Evolutionary conservation across 2,888 invertebrate species (phyloP).

Genomic region (Tetheella fluctuosa): DNA sequence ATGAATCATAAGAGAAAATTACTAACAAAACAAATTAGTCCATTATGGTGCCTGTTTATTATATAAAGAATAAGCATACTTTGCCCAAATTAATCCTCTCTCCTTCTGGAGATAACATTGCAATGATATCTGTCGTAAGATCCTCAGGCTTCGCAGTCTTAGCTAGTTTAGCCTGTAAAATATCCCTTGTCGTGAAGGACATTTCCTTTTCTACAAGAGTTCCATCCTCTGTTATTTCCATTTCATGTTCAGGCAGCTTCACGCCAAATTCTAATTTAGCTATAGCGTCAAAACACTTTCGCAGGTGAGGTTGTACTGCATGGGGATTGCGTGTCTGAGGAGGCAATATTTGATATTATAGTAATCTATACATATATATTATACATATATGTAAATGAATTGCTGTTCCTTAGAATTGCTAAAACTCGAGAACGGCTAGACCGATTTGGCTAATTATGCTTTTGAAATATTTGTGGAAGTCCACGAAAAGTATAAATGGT

Average conservation of each 20-base stretch:
- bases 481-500: too few relatives aligned
- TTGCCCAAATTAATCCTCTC: constrained; percentile 91
- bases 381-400: too few relatives aligned
- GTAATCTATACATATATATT: too few relatives aligned
- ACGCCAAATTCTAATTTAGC: constrained; percentile 90
- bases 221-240: constrained; percentile 82
- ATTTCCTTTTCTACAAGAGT: constrained; percentile 71
- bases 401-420: too few relatives aligned
- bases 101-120: constrained; percentile 95
- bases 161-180: constrained; percentile 70
- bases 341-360: constrained; percentile 12
- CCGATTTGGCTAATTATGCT: too few relatives aligned
- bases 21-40: background rate
- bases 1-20: constrained; percentile 8
- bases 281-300: constrained; percentile 95
- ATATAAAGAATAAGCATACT: constrained; percentile 54
- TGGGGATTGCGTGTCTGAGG: constrained; percentile 91
- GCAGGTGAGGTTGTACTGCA: constrained; percentile 94
- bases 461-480: too few relatives aligned
- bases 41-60: background rate
- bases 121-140: constrained; percentile 92
- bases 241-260: constrained; percentile 77
- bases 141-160: constrained; percentile 72
- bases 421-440: too few relatives aligned
- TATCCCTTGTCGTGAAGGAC: constrained; percentile 72